Conservation (phyloP, 2,888 invertebrate genomes). For the Therioaphis trifolii region DNA sequence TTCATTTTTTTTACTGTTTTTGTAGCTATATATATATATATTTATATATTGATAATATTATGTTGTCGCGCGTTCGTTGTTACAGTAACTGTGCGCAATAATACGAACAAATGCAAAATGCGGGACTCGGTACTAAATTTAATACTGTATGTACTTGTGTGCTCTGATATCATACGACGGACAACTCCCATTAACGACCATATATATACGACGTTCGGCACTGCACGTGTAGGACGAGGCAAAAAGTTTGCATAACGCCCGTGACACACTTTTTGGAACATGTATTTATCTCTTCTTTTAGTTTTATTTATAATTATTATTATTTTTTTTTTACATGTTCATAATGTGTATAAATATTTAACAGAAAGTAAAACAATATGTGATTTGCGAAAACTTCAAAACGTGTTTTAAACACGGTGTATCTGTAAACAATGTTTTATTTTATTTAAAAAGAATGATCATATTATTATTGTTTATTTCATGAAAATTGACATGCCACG, state of each 20-base stretch:
- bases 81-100: neutral
- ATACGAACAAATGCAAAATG: slow-evolving; percentile 1
- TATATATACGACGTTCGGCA: neutral
- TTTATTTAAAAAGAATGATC: slow-evolving; percentile 10
- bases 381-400: slow-evolving; percentile 34
- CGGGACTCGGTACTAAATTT: slow-evolving; percentile 15
- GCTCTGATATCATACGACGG: slow-evolving; percentile 12
- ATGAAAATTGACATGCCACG: neutral
- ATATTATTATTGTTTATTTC: slow-evolving; percentile 45
- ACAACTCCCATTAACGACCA: slow-evolving; percentile 2
- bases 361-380: slow-evolving; percentile 20
- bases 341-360: neutral
- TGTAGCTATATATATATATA: no score
- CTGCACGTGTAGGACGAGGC: neutral
- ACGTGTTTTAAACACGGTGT: slow-evolving; percentile 41
- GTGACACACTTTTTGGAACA: slow-evolving; percentile 28
- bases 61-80: neutral
- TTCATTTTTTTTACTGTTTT: no score
- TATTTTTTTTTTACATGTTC: slow-evolving; percentile 3
- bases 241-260: slow-evolving; percentile 44
- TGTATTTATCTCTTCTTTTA: neutral
- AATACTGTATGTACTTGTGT: neutral
- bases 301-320: no score
- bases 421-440: slow-evolving; percentile 51
- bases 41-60: neutral